Evolutionary conservation across 2,113 vertebrate species (phyloP).

Genomic region (Trematomus loennbergii): DNA sequence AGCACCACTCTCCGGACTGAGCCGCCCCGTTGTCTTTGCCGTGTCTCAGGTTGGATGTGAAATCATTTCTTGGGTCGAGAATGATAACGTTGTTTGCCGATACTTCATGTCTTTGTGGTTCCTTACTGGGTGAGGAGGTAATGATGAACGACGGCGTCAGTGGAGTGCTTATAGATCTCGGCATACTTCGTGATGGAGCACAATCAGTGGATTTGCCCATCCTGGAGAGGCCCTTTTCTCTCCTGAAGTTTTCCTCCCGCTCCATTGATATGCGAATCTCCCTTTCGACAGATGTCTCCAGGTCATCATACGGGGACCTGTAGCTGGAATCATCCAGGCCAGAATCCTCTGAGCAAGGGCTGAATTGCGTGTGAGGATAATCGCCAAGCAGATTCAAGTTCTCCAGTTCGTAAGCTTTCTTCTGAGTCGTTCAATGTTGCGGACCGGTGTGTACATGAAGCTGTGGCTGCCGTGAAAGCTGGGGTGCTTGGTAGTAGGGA

Average conservation of each 20-base stretch:
- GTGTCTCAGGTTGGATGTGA: slow-evolving; percentile 55
- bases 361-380: slow-evolving; percentile 81
- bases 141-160: slow-evolving; percentile 84
- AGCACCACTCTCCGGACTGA: slow-evolving; percentile 70
- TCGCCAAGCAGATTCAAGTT: slow-evolving; percentile 75
- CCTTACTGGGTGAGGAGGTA: slow-evolving; percentile 81
- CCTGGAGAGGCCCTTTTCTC: slow-evolving; percentile 78
- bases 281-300: slow-evolving; percentile 81
- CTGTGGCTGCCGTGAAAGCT: slow-evolving; percentile 80
- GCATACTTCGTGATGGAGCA: slow-evolving; percentile 70
- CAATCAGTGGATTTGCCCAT: slow-evolving; percentile 78
- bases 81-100: slow-evolving; percentile 80
- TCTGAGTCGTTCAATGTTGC: slow-evolving; percentile 81
- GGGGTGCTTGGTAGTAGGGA: slow-evolving; percentile 70
- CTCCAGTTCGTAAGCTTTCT: slow-evolving; percentile 76
- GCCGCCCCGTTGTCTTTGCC: slow-evolving; percentile 48
- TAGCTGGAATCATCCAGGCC: slow-evolving; percentile 84
- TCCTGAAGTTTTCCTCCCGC: slow-evolving; percentile 79
- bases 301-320: slow-evolving; percentile 81
- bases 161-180: slow-evolving; percentile 76
- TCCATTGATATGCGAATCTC: slow-evolving; percentile 82
- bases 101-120: slow-evolving; percentile 73
- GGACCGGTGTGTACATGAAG: slow-evolving; percentile 86
- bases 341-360: slow-evolving; percentile 85
- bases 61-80: slow-evolving; percentile 74